Evolutionary conservation across 2,888 invertebrate species (phyloP), one percentile per base, ranked within the genome.

Genomic region (Melolontha melolontha): DNA sequence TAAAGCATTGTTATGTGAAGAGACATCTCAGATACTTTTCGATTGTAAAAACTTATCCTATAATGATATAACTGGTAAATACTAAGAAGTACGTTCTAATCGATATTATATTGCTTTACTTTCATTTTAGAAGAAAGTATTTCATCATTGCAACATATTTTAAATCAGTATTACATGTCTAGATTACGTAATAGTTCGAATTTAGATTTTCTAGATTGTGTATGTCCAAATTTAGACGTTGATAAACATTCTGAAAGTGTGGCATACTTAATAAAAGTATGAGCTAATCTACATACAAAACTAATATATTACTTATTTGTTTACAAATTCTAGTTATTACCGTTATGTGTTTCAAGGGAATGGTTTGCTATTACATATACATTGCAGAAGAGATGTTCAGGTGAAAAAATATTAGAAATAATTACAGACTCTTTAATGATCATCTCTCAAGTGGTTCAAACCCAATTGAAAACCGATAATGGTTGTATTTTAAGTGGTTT

Each of bases 271-370:
- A 73, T 78, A 14, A 74, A 75, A 69, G 79, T 78, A 70, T 66
- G 47, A 16, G 14, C 5, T 16, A 6, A 11, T 41, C 40, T 29
- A 34, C 34, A 6, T 34, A 10, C 6, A 6, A 34, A 22, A 22
- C 1, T 22, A 1, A 10, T 34, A 10, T 34, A 8, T 11, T 64
- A 29, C 11, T 64, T 55, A 64, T 7, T 71, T 68, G 41, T 39
- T n/a, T 47, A 39, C n/a, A 65, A 29, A 70, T 71, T 72, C 10
- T 68, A 79, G 78, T 50, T 78, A 54, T 72, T 82, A 54, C 80
- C 82, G 4, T 67, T 75, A 29, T 79, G 80, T 70, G 76, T 79
- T 11, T 70, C 73, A 41, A 64, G 72, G 40, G 83, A 83, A 75
- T 82, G 82, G 82, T 44, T 74, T 5, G 42, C 70, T 17, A 71